phyloP scores from a whole-genome alignment of 2,113 vertebrate species.

The Mesembrinibis cayennensis region DNA sequence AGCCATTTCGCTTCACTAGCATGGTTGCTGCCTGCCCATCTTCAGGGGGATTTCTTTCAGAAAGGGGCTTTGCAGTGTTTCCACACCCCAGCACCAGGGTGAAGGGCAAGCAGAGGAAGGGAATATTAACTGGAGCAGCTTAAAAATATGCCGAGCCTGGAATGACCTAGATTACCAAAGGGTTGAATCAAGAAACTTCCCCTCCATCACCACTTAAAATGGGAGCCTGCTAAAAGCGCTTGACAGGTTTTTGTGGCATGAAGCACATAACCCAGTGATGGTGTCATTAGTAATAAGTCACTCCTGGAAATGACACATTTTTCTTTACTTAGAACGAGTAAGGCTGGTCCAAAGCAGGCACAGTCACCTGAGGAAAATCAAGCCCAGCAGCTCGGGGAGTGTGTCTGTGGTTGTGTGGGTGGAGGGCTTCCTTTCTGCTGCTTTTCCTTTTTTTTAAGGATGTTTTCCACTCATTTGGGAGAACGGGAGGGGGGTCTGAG shows the following conservation, averaged over 20 bases:
- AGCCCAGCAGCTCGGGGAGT: background rate
- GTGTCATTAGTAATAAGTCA: constrained; percentile 71
- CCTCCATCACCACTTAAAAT: constrained; percentile 63
- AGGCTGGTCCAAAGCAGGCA: constrained; percentile 39
- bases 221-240: constrained; percentile 61
- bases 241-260: constrained; percentile 67
- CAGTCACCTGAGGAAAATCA: constrained; percentile 56
- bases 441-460: background rate
- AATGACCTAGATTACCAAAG: constrained; percentile 58
- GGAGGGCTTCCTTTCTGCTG: constrained; percentile 27
- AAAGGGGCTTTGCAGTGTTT: background rate
- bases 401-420: background rate
- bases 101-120: background rate
- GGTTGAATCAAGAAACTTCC: constrained; percentile 55
- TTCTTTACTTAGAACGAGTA: constrained; percentile 67
- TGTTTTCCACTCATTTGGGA: fast-evolving
- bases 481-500: background rate
- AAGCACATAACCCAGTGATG: constrained; percentile 67
- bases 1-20: constrained; percentile 21
- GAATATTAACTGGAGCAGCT: background rate
- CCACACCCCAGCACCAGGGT: background rate
- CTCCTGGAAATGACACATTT: constrained; percentile 71
- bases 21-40: background rate
- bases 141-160: constrained; percentile 21
- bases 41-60: background rate